These are phyloP conservation scores for Tenualosa ilisha DNA, from an alignment of 2,797 vertebrate genomes.

Conservation along the genomic window DNA sequence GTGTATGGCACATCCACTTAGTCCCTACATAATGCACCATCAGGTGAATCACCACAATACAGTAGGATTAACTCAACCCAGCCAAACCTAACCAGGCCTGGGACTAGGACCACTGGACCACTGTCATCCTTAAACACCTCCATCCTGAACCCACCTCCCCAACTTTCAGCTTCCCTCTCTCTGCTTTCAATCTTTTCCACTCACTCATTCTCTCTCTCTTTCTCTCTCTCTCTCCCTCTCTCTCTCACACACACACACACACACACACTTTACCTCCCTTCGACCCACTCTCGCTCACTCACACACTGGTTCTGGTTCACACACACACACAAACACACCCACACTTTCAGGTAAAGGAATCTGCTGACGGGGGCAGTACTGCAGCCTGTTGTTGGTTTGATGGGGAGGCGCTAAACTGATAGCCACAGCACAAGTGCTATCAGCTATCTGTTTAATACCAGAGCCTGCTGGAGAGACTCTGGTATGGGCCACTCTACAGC, in stretches of 20 bases:
- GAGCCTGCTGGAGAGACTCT: slow-evolving; percentile 46
- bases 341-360: slow-evolving; percentile 77
- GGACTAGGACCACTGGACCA: slow-evolving; percentile 50
- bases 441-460: slow-evolving; percentile 66
- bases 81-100: background rate
- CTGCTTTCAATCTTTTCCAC: too few relatives aligned
- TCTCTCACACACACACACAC: background rate
- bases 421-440: slow-evolving; percentile 69
- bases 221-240: background rate
- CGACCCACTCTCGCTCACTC: slow-evolving; percentile 34
- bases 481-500: background rate
- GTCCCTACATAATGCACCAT: too few relatives aligned
- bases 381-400: slow-evolving; percentile 66
- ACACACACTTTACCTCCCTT: slow-evolving; percentile 33
- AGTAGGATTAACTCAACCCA: background rate
- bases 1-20: background rate
- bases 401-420: slow-evolving; percentile 61
- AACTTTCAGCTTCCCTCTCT: too few relatives aligned
- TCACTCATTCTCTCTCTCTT: background rate
- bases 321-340: slow-evolving; percentile 45
- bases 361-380: slow-evolving; percentile 69
- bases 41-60: too few relatives aligned
- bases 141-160: background rate
- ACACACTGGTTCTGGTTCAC: slow-evolving; percentile 30
- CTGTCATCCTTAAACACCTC: slow-evolving; percentile 52